A percentile compares a stretch with the other conserved stretches of the same genome.
phyloP scores from a whole-genome alignment of 2,888 invertebrate species.

The Folsomia manolachei region DNA sequence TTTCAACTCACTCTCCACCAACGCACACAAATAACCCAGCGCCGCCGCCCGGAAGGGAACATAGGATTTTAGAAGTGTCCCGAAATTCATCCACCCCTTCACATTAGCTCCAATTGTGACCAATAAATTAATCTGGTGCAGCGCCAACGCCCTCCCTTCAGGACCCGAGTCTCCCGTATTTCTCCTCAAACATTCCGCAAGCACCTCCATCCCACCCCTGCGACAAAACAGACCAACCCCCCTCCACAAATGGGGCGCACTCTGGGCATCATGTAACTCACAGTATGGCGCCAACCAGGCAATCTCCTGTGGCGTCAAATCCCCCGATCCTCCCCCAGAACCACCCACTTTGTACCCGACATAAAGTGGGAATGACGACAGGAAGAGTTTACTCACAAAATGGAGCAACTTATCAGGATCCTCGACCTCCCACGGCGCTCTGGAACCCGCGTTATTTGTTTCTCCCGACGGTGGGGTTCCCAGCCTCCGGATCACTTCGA shows the following conservation, averaged over 20 bases:
- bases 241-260: constrained; percentile 81
- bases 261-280: constrained; percentile 89
- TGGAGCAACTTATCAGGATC: constrained; percentile 86
- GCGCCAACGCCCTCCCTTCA: constrained; percentile 70
- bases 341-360: constrained; percentile 79
- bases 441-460: constrained; percentile 21
- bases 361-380: constrained; percentile 74
- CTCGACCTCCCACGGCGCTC: constrained; percentile 66
- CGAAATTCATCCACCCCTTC: constrained; percentile 88
- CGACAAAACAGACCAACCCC: constrained; percentile 94
- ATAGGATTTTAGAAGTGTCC: constrained; percentile 81
- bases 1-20: constrained; percentile 86
- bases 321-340: constrained; percentile 69
- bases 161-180: constrained; percentile 69
- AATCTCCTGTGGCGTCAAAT: constrained; percentile 79
- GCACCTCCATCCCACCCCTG: constrained; percentile 78
- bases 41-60: constrained; percentile 83
- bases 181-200: constrained; percentile 73
- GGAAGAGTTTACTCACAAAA: constrained; percentile 80
- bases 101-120: constrained; percentile 88
- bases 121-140: constrained; percentile 86
- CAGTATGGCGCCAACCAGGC: constrained; percentile 75
- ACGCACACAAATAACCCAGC: constrained; percentile 86
- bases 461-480: constrained; percentile 21
- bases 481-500: constrained; percentile 76